phyloP scores from a whole-genome alignment of 2,888 invertebrate species.

The Oegoconia quadripuncta region DNA sequence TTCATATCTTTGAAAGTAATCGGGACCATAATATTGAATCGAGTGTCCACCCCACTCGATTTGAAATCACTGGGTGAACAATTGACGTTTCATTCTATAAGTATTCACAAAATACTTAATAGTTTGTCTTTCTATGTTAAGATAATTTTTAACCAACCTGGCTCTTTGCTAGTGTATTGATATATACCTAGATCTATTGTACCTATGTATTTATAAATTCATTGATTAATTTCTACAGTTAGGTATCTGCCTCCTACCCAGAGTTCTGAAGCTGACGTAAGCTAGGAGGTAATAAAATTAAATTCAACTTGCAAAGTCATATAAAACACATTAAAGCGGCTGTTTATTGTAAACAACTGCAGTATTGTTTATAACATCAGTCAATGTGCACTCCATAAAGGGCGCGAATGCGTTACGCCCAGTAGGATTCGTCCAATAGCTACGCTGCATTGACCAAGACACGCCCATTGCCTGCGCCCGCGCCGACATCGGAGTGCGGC shows the following conservation, averaged over 20 bases:
- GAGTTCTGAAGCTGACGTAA: constrained; percentile 49
- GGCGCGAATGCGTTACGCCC: constrained; percentile 47
- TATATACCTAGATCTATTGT: too few species aligned
- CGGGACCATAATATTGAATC: too few species aligned
- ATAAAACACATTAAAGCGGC: constrained; percentile 72
- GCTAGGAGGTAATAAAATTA: constrained; percentile 58
- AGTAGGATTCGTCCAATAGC: constrained; percentile 46
- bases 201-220: too few species aligned
- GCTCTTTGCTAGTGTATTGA: neutral
- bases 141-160: neutral
- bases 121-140: neutral
- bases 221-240: too few species aligned
- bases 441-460: constrained; percentile 34
- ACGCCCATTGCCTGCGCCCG: constrained; percentile 63
- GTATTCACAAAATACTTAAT: too few species aligned
- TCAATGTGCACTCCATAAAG: constrained; percentile 65
- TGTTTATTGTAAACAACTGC: constrained; percentile 75
- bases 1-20: too few species aligned
- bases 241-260: constrained; percentile 1
- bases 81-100: too few species aligned
- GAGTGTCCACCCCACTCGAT: too few species aligned
- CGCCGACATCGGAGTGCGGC: constrained; percentile 40
- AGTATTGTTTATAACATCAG: constrained; percentile 62
- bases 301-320: constrained; percentile 62
- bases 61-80: too few species aligned